Conservation (phyloP, 2,888 invertebrate genomes). For the Petrolisthes cinctipes region DNA sequence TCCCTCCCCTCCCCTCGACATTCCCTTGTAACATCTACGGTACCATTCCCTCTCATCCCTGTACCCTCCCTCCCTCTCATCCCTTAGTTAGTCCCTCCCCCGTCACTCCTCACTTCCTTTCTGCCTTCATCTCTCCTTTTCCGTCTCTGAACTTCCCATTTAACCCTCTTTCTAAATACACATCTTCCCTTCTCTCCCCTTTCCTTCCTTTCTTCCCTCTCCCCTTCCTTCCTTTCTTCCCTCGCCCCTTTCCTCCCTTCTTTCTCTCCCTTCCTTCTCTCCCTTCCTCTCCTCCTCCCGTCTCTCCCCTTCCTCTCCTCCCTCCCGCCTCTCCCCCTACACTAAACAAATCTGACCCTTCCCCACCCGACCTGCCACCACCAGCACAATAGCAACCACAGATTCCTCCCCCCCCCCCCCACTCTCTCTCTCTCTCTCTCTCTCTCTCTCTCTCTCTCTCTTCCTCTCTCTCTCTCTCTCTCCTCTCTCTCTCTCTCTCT, state of each 20-base stretch:
- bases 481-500: background rate
- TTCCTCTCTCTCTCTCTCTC: background rate
- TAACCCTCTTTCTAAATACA: background rate
- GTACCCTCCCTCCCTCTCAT: background rate
- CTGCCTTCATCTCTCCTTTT: background rate
- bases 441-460: background rate
- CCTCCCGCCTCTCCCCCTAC: background rate
- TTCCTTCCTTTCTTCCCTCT: background rate
- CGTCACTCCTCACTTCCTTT: background rate
- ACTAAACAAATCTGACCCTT: slow-evolving; percentile 29
- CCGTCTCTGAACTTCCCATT: background rate
- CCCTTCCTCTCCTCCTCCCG: background rate
- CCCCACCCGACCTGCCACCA: slow-evolving; percentile 32
- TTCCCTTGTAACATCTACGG: background rate
- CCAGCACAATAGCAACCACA: slow-evolving; percentile 10
- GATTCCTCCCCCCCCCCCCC: background rate
- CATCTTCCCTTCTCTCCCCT: background rate
- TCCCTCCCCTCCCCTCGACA: background rate
- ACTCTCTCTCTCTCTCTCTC: background rate
- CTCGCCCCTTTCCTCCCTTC: background rate
- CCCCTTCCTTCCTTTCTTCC: background rate
- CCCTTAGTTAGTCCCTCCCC: background rate
- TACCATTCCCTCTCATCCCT: background rate
- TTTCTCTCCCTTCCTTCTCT: slow-evolving; percentile 2
- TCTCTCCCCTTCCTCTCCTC: background rate